These are phyloP conservation scores for Coptotermes formosanus DNA, from an alignment of 1,140 invertebrate species.

Conservation along the genomic window DNA sequence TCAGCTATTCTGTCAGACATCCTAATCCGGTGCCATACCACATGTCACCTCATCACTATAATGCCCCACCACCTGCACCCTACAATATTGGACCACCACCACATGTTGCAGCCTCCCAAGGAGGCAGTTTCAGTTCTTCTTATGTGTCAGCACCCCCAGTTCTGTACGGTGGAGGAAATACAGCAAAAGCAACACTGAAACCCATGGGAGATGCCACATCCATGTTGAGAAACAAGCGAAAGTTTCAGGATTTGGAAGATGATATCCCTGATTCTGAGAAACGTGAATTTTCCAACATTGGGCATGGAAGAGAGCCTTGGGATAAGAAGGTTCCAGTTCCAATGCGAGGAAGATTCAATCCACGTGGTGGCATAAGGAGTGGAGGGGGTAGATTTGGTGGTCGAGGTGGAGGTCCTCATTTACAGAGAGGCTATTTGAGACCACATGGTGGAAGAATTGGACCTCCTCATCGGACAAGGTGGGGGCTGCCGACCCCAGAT, in stretches of 20 bases:
- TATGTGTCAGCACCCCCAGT: background rate
- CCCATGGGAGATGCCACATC: background rate
- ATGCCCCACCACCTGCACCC: constrained; percentile 8
- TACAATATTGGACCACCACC: background rate
- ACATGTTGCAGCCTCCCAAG: background rate
- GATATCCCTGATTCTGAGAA: constrained; percentile 6
- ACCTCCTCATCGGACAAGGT: background rate
- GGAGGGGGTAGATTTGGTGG: background rate
- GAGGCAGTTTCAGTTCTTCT: background rate
- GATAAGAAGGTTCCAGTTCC: constrained; percentile 25
- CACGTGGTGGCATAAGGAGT: background rate
- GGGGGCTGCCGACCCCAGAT: background rate
- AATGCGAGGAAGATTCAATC: constrained; percentile 14
- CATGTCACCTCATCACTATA: background rate
- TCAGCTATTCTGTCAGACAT: background rate
- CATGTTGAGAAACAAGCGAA: background rate
- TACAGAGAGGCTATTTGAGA: constrained; percentile 5
- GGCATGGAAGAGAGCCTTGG: constrained; percentile 11
- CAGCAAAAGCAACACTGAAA: background rate
- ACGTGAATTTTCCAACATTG: background rate
- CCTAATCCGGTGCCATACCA: background rate
- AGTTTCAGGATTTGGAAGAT: background rate
- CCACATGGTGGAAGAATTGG: background rate
- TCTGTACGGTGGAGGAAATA: background rate
- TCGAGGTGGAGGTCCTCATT: background rate